These are phyloP conservation scores for Heteronetta atricapilla DNA, from an alignment of 2,113 vertebrate species.

Conservation along the genomic window DNA sequence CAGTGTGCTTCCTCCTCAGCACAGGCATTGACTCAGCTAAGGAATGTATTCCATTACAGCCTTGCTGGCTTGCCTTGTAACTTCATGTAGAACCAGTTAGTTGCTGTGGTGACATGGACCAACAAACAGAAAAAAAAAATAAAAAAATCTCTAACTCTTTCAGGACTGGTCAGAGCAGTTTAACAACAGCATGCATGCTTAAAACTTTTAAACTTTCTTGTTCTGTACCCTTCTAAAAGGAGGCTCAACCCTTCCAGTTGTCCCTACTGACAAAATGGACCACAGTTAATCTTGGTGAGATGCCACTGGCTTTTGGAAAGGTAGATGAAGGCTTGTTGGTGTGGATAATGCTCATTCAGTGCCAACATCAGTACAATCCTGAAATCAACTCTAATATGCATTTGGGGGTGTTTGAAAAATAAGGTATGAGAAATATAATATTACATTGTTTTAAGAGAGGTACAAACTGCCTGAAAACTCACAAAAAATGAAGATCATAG, in stretches of 20 bases:
- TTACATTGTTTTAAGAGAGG: not conserved
- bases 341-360: not conserved
- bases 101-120: slow-evolving; percentile 66
- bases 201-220: not conserved
- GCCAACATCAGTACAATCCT: not conserved
- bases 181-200: not conserved
- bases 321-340: not conserved
- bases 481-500: not conserved
- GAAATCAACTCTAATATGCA: not conserved
- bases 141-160: slow-evolving; percentile 43
- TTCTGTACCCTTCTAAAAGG: not conserved
- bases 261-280: not conserved
- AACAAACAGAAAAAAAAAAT: slow-evolving; percentile 74
- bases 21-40: slow-evolving; percentile 76
- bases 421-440: not conserved
- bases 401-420: not conserved
- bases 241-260: not conserved
- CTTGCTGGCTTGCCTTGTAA: slow-evolving; percentile 68
- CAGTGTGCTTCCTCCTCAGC: slow-evolving; percentile 75
- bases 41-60: slow-evolving; percentile 86
- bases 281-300: not conserved
- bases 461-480: not conserved
- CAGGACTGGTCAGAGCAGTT: slow-evolving; percentile 43
- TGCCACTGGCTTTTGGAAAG: not conserved
- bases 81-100: slow-evolving; percentile 73